These are phyloP conservation scores for Gasterosteus nipponicus DNA, from an alignment of 2,113 vertebrate species.

Conservation along the genomic window DNA sequence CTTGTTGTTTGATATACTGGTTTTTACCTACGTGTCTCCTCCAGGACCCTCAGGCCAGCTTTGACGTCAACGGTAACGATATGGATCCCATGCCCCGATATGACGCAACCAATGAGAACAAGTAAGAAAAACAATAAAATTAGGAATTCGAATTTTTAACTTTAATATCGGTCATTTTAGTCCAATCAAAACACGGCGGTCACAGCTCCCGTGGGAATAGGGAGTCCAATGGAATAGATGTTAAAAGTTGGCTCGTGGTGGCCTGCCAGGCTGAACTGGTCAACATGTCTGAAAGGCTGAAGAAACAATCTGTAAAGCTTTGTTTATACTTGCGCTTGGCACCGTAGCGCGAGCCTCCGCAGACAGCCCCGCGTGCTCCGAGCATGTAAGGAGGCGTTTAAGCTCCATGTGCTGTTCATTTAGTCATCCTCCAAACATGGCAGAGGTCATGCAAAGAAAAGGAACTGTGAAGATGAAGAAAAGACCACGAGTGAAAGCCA, in stretches of 20 bases:
- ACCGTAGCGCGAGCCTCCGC: background rate
- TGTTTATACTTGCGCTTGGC: background rate
- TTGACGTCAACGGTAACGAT: constrained; percentile 98
- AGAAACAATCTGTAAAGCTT: constrained; percentile 8
- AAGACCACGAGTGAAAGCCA: background rate
- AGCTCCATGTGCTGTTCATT: background rate
- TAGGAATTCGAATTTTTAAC: background rate
- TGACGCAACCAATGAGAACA: constrained; percentile 98
- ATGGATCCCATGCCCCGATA: constrained; percentile 98
- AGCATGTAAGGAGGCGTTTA: background rate
- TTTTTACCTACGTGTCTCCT: constrained; percentile 38
- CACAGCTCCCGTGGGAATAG: background rate
- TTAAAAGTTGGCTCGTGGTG: background rate
- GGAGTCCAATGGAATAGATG: background rate
- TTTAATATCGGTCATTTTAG: background rate
- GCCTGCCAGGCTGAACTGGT: constrained; percentile 17
- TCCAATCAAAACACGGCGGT: background rate
- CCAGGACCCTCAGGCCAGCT: constrained; percentile 96
- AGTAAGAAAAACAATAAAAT: constrained; percentile 84
- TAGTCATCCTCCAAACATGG: background rate
- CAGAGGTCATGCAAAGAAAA: background rate
- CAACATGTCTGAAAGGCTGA: background rate
- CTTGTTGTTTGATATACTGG: constrained; percentile 27
- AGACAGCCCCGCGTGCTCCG: background rate
- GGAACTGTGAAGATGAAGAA: background rate